Percentiles rank a stretch among this genome's conserved stretches.
Conservation (phyloP, 2,797 vertebrate species). For the Taeniopygia guttata region DNA sequence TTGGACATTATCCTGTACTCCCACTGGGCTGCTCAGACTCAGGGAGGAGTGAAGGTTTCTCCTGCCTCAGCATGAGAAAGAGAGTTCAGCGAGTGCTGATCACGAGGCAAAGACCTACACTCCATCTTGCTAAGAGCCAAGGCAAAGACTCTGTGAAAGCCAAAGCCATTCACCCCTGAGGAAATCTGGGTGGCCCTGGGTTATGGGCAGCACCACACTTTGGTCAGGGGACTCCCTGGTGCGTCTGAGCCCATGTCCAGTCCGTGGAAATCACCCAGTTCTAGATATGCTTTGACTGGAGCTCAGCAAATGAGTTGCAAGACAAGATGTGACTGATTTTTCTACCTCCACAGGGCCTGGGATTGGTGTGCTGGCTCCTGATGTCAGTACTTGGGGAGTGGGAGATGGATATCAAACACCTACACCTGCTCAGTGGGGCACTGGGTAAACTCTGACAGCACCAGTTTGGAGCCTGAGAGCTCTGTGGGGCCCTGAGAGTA, state of each 20-base stretch:
- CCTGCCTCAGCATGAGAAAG: fast-evolving
- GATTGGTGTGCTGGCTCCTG: slow-evolving; percentile 86
- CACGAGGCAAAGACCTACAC: background rate
- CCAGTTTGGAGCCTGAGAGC: background rate
- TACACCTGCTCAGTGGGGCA: slow-evolving; percentile 86
- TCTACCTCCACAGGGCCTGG: slow-evolving; percentile 77
- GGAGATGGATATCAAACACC: slow-evolving; percentile 89
- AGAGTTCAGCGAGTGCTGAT: background rate
- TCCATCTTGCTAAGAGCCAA: background rate
- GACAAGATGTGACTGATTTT: background rate
- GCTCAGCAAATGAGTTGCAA: background rate
- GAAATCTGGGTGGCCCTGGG: background rate
- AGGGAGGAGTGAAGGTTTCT: background rate
- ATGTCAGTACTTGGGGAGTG: slow-evolving; percentile 85
- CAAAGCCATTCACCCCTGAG: background rate
- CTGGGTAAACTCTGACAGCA: slow-evolving; percentile 57
- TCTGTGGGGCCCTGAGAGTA: fast-evolving
- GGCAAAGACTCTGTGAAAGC: background rate
- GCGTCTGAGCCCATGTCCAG: background rate
- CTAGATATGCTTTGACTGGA: background rate
- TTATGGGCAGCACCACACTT: background rate
- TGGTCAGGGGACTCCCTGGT: background rate
- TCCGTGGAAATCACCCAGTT: background rate
- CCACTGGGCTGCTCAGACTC: too few relatives aligned
- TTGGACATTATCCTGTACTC: background rate